Evolutionary conservation across 2,113 vertebrate species (phyloP), one percentile per base, ranked within the genome.

Genomic region (Tretioscincus oriximinensis): DNA sequence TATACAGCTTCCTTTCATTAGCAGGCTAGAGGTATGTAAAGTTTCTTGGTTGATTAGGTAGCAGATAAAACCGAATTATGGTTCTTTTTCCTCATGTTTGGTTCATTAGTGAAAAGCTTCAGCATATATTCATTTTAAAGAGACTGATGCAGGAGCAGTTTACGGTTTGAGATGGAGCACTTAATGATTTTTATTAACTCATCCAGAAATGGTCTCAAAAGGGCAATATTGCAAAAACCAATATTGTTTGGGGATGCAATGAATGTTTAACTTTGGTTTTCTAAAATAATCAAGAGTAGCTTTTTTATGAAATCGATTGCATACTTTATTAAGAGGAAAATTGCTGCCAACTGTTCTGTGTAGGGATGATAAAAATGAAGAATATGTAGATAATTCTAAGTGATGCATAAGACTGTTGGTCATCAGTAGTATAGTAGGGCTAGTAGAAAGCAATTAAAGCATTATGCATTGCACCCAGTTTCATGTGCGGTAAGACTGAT

Each of bases 41-140:
- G 75, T 66, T n/a, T 66, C 75, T 66, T 77, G 75, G 41, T 61
- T 77, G 35, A 49, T 66, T 24, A 66, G 22, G 60, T 31, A 64
- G 6, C 12, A 76, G 60, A 76, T 64, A 64, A 47, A 64, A 60
- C 63, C 75, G 66, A 77, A 28, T 49, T 77, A 66, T 5, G 2
- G 35, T 41, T 4, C 41, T 66, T 66, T 66, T 49, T 22, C 7
- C 58, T 26, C 41, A 51, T 77, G 16, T 77, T 77, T 49, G 26
- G 61, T 77, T 77, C 41, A 26, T 45, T 77, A 65, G 61, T 28
- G 41, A 61, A 65, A 41, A 77, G 61, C 11, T 12, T 28, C 75
- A 77, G 41, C 7, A 24, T 28, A 41, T 26, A 49, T 77, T 66
- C 41, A 16, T 66, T 66, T 76, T 63, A 26, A 5, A 64, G 18